Conservation (phyloP, 2,113 vertebrate species). For the Gopherus evgoodei region DNA sequence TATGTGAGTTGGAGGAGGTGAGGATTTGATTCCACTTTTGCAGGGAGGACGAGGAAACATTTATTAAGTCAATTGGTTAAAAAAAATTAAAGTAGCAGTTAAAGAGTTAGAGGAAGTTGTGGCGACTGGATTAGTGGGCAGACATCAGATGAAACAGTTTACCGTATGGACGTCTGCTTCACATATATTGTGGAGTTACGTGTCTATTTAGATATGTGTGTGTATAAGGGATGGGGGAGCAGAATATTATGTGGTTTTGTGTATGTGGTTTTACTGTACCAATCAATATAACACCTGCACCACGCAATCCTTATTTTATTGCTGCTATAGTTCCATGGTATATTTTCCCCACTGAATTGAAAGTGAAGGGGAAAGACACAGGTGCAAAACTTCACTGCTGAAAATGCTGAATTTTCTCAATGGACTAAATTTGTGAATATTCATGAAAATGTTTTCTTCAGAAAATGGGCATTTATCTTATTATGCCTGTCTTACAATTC, state of each 20-base stretch:
- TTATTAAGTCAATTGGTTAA: not conserved
- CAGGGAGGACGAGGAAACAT: not conserved
- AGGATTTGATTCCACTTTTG: not conserved
- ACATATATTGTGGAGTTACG: accelerated
- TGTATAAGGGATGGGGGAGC: not conserved
- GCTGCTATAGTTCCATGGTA: not conserved
- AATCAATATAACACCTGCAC: not conserved
- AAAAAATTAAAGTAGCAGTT: not conserved
- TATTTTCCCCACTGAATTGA: not conserved
- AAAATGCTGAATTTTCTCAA: not conserved
- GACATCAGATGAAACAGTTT: not conserved
- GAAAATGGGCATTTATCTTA: not conserved
- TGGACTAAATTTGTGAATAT: not conserved
- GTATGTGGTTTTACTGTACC: not conserved
- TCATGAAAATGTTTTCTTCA: not conserved
- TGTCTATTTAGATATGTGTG: not conserved
- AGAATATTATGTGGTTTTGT: not conserved
- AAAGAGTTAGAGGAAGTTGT: not conserved
- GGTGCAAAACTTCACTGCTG: not conserved
- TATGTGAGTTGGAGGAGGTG: not conserved
- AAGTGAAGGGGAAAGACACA: not conserved
- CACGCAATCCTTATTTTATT: not conserved
- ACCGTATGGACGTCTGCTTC: accelerated
- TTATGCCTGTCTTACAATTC: not conserved
- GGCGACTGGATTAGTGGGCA: not conserved